Base-by-base conservation (phyloP, 2,888 invertebrate genomes). In the Acanthococcus lagerstroemiae region DNA sequence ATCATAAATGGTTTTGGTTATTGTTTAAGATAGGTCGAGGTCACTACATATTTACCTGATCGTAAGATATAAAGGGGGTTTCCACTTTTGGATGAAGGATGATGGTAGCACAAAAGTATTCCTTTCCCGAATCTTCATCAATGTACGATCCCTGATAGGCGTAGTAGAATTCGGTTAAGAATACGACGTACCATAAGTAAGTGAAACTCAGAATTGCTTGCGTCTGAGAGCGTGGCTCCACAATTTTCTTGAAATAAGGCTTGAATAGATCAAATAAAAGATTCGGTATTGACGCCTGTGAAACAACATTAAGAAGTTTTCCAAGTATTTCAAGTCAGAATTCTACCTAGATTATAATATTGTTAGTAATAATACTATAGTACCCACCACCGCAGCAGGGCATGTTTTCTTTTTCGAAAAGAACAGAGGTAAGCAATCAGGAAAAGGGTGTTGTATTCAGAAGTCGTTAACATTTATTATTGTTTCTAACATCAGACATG, bases 101-200 rank as follows among this genome's bases (percentile, higher is more conserved):
- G 15, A 24, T 21, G 15, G 57, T 57, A 45, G 57, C 9, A 15
- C 57, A 30, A 21, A n/a, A 24, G 22, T 46, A 57, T 3, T 3
- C 22, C 45, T 57, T 45, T 22, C 25, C 46, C 9, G 45, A 44
- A 17, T 45, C 21, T 17, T 37, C 4, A 45, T 57, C 45, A 17
- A 30, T 24, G n/a, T 57, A 57, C 24, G 37, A 37, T 12, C 57
- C 57, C 7, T 37, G 57, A 57, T 46, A 57, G n/a, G 57, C 57
- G 24, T 57, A 57, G 25, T 57, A 57, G 22, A 30, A 27, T 2
- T 56, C n/a, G 12, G 26, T 56, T 1, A 56, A 37, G 7, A 37
- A 56, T 37, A 37, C 12, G 3, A 37, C 37, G 37, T 37, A 37
- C 37, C 37, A 37, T n/a, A 37, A 37, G n/a, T 37, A 37, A 9